Conservation (phyloP, 2,888 invertebrate genomes). For the Frankliniella fusca region DNA sequence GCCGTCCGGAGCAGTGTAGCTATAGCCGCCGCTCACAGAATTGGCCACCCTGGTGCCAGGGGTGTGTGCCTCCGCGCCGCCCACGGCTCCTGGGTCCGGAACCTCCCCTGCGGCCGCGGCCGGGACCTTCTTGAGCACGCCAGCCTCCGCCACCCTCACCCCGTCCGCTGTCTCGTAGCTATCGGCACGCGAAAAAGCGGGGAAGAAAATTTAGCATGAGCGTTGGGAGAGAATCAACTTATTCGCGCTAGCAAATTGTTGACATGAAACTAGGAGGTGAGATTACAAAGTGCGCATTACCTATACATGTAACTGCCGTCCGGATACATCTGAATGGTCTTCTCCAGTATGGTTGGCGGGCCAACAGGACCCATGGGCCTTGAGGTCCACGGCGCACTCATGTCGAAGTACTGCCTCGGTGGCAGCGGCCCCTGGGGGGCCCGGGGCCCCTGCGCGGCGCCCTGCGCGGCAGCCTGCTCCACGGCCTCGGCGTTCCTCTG, state of each 20-base stretch:
- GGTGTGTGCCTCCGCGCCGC: neutral
- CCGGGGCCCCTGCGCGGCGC: no score
- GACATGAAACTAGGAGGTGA: no score
- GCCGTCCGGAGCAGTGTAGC: slow-evolving; percentile 16
- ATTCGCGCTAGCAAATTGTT: neutral
- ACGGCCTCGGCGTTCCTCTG: no score
- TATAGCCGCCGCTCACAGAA: neutral
- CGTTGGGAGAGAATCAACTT: neutral
- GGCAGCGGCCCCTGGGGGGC: neutral
- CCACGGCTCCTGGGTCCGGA: neutral
- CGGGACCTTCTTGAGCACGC: slow-evolving; percentile 11
- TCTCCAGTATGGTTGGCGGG: neutral
- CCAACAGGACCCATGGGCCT: neutral
- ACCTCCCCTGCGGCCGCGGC: neutral
- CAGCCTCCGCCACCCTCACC: neutral
- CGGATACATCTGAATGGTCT: neutral
- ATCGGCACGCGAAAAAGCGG: neutral
- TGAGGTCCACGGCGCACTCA: neutral
- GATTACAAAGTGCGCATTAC: neutral
- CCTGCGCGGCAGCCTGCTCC: no score
- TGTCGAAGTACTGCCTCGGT: neutral
- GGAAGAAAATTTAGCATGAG: no score
- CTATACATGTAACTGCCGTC: slow-evolving; percentile 5
- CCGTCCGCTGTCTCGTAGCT: slow-evolving; percentile 9
- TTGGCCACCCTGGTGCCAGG: slow-evolving; percentile 1